A percentile compares a stretch with the other conserved stretches of the same genome.
These are phyloP conservation scores for Patella pellucida DNA, from an alignment of 2,888 invertebrate species.

Conservation along the genomic window DNA sequence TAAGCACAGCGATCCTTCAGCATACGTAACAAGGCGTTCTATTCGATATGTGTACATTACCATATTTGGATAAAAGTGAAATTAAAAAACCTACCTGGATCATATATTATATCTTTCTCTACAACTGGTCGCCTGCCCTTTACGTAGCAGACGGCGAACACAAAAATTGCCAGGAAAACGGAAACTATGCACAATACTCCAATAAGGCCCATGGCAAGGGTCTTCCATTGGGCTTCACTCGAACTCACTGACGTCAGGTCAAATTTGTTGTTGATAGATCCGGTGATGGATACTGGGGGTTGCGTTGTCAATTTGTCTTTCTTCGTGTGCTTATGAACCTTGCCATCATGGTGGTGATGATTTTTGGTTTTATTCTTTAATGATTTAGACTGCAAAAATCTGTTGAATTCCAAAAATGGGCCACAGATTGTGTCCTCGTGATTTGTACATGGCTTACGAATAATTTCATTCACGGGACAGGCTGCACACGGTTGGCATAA, in stretches of 20 bases:
- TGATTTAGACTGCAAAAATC: constrained; percentile 20
- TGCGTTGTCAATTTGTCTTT: not conserved
- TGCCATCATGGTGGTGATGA: constrained; percentile 9
- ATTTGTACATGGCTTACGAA: constrained; percentile 34
- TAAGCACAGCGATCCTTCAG: no score
- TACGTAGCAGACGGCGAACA: constrained; percentile 23
- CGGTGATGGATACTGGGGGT: not conserved
- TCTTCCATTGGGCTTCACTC: constrained; percentile 25
- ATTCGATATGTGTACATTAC: no score
- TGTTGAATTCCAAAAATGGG: constrained; percentile 40
- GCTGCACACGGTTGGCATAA: constrained; percentile 32
- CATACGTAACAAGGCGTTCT: no score
- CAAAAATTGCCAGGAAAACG: constrained; percentile 27
- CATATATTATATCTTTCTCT: constrained; percentile 26
- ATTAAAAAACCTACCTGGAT: constrained; percentile 20
- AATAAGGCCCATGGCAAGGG: constrained; percentile 28
- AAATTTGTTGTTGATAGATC: not conserved
- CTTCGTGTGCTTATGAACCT: constrained; percentile 13
- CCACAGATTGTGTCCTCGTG: constrained; percentile 38
- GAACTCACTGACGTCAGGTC: constrained; percentile 20
- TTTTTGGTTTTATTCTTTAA: not conserved
- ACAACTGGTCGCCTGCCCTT: constrained; percentile 19
- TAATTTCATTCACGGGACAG: constrained; percentile 39
- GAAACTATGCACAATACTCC: constrained; percentile 28
- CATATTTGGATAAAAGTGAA: not conserved